A percentile compares a stretch with the other conserved stretches of the same genome.
phyloP scores from a whole-genome alignment of 1,140 invertebrate genomes.

The Littorina saxatilis region DNA sequence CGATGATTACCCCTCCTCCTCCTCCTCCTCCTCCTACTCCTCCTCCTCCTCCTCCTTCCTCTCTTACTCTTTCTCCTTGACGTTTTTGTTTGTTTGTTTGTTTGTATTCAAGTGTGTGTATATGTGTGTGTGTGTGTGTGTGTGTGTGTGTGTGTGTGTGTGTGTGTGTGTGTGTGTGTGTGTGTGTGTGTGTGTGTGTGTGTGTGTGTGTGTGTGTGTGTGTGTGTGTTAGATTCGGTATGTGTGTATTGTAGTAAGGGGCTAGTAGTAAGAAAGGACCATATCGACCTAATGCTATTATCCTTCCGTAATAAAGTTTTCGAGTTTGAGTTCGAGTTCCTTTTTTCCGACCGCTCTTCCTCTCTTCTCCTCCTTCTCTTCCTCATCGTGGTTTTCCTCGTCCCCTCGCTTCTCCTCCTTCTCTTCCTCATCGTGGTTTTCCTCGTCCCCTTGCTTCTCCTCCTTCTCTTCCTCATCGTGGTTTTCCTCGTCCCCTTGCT shows the following conservation, averaged over 20 bases:
- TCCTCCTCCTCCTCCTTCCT: too few species aligned
- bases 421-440: not conserved
- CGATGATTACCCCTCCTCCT: not conserved
- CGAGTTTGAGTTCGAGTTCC: not conserved
- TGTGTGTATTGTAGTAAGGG: too few species aligned
- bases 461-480: too few species aligned
- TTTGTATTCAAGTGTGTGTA: not conserved
- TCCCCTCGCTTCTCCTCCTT: too few species aligned
- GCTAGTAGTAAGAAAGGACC: too few species aligned
- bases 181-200: not conserved
- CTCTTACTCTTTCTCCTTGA: not conserved
- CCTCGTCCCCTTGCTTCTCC: too few species aligned
- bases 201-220: not conserved
- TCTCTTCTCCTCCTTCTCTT: not conserved
- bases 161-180: not conserved
- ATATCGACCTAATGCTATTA: not conserved
- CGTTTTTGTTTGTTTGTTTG: not conserved
- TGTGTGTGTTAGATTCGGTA: too few species aligned
- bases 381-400: too few species aligned
- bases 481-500: too few species aligned
- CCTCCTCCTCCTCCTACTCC: too few species aligned
- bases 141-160: not conserved
- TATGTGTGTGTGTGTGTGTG: slow-evolving; percentile 15
- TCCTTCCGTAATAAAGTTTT: too few species aligned
- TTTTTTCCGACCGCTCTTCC: not conserved